Conservation (phyloP, 2,797 vertebrate genomes). For the Halcyon chelicuti region DNA sequence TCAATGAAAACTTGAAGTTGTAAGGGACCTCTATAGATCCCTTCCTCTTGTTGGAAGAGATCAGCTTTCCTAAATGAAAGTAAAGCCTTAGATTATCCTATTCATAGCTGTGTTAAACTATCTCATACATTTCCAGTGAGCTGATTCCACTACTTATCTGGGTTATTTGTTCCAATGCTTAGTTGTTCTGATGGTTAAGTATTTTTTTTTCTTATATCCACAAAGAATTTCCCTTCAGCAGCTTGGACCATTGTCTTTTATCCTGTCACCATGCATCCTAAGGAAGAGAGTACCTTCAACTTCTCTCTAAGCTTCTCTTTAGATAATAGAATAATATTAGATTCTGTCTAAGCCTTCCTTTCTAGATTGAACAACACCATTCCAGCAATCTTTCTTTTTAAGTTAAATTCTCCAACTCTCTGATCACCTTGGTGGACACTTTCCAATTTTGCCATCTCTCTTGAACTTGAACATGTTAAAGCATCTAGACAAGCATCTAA, state of each 20-base stretch:
- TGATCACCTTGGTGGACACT: neutral
- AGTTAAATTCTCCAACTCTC: neutral
- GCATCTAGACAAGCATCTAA: too few species aligned
- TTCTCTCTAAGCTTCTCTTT: neutral
- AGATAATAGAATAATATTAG: neutral
- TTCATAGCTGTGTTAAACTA: accelerated
- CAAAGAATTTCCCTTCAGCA: neutral
- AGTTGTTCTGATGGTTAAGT: neutral
- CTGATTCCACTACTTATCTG: neutral
- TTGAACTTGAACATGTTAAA: neutral
- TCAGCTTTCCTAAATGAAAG: neutral
- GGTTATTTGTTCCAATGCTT: neutral
- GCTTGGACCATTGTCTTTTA: neutral
- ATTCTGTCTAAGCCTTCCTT: neutral
- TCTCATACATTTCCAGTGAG: neutral
- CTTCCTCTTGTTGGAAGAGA: neutral
- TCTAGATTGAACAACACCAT: neutral
- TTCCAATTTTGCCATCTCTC: neutral
- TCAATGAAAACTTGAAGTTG: neutral
- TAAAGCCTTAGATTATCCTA: neutral
- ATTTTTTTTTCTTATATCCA: neutral
- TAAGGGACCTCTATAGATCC: neutral
- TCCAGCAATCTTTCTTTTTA: neutral
- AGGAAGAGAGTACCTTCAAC: neutral
- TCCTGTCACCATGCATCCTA: neutral